Conservation (phyloP, 2,113 vertebrate genomes). For the Onychorhynchus coronatus region DNA sequence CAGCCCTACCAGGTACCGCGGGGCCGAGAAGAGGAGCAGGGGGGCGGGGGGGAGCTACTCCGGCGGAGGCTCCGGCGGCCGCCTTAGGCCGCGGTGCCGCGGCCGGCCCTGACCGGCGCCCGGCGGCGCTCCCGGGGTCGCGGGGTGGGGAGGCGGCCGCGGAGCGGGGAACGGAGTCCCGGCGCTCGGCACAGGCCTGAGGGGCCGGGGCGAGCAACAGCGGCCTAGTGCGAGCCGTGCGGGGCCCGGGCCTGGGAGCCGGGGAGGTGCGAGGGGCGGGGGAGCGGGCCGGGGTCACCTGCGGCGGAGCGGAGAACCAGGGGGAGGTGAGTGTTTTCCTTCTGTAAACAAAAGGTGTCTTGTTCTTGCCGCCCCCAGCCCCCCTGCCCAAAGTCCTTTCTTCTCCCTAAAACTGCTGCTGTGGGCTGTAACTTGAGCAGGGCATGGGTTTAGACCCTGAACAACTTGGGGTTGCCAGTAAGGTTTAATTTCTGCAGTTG, state of each 20-base stretch:
- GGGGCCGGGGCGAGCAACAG: not conserved
- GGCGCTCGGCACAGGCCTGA: not conserved
- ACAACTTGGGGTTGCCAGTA: not conserved
- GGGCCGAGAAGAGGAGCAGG: too few species aligned
- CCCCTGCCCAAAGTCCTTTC: not conserved
- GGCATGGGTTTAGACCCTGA: not conserved
- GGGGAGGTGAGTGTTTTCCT: not conserved
- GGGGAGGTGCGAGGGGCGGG: not conserved
- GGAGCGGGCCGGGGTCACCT: not conserved
- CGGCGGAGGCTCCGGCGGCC: too few species aligned
- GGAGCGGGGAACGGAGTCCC: not conserved
- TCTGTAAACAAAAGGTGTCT: not conserved
- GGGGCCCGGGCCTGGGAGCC: conserved; percentile 4
- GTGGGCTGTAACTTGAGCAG: conserved; percentile 28
- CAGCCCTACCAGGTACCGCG: too few species aligned
- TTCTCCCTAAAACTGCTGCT: conserved; percentile 40
- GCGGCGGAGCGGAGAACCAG: not conserved
- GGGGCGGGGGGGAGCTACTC: too few species aligned
- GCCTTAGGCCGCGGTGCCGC: too few species aligned
- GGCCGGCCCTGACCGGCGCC: too few species aligned
- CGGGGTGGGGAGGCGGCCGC: not conserved
- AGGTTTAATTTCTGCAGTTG: not conserved
- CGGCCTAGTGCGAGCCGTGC: conserved; percentile 23
- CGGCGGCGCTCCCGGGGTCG: too few species aligned
- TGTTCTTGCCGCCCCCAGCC: not conserved